Evolutionary conservation across 2,113 vertebrate species (phyloP).

Genomic region (Electrona antarctica): DNA sequence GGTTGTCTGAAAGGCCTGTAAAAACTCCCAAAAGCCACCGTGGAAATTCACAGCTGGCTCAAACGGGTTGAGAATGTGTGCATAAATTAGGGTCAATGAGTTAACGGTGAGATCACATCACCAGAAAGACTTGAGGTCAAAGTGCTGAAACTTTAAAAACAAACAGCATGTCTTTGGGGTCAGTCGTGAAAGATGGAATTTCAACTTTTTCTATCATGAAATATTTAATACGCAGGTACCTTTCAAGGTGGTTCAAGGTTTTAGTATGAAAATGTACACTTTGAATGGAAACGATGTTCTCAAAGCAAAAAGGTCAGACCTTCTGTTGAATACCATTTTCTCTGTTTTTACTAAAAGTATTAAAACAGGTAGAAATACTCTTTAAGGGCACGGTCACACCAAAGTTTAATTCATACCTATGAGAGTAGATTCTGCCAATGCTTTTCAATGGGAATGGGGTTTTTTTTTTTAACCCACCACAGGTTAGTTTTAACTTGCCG

Average conservation of each 20-base stretch:
- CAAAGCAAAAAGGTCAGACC: conserved; percentile 33
- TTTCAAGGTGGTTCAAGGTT: conserved; percentile 17
- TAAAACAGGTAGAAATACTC: neutral
- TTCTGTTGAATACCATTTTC: conserved; percentile 5
- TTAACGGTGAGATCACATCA: neutral
- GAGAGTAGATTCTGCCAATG: too few relatives aligned
- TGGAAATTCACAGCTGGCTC: neutral
- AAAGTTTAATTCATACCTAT: too few relatives aligned
- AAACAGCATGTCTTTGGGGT: neutral
- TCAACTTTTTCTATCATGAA: conserved; percentile 15
- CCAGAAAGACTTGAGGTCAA: neutral
- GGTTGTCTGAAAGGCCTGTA: too few relatives aligned
- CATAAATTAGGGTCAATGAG: conserved; percentile 3
- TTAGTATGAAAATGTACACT: conserved; percentile 21
- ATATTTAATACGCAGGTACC: conserved; percentile 32
- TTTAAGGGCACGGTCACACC: too few relatives aligned
- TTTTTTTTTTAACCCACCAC: too few relatives aligned
- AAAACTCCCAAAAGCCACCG: neutral
- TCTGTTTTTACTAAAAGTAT: too few relatives aligned
- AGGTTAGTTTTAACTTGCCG: too few relatives aligned
- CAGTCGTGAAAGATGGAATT: conserved; percentile 15
- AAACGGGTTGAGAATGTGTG: neutral
- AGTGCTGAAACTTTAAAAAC: neutral
- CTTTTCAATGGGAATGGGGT: too few relatives aligned
- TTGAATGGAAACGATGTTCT: conserved; percentile 19